Percentiles rank a stretch among this genome's conserved stretches.
These are phyloP conservation scores for Buceros bicornis DNA, from an alignment of 2,797 vertebrate genomes.

Conservation along the genomic window DNA sequence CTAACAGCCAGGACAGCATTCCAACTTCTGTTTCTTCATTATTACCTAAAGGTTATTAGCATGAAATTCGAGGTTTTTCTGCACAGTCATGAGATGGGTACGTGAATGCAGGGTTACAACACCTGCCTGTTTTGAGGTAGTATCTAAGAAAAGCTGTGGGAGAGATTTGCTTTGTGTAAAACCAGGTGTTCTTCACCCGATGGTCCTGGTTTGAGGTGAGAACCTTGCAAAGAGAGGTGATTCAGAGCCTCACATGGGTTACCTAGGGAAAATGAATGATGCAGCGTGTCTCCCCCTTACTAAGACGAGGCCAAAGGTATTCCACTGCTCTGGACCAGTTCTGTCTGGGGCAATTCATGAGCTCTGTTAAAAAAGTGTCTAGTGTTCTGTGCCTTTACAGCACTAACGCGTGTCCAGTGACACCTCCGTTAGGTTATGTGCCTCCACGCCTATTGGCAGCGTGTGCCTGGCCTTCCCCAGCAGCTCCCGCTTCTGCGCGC, in stretches of 20 bases:
- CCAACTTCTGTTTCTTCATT: not conserved
- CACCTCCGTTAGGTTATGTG: not conserved
- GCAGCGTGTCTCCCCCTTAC: accelerated
- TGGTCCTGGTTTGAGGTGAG: not conserved
- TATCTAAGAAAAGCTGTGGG: not conserved
- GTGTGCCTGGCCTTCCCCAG: not conserved
- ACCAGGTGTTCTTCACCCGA: not conserved
- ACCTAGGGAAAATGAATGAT: not conserved
- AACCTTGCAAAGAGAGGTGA: not conserved
- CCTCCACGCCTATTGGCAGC: not conserved
- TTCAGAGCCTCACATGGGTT: not conserved
- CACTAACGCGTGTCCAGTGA: not conserved
- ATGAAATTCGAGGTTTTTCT: not conserved
- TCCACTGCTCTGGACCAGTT: not conserved
- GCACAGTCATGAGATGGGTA: not conserved
- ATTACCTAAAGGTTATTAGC: not conserved
- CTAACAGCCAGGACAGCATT: not conserved
- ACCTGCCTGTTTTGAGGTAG: not conserved
- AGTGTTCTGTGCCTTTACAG: not conserved
- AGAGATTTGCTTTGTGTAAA: not conserved
- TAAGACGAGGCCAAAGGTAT: not conserved
- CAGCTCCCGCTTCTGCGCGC: not conserved
- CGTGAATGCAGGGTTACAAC: not conserved
- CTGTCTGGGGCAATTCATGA: not conserved
- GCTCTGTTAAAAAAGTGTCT: no score